These are phyloP conservation scores for Panthera leo DNA, from an alignment of 2,113 vertebrate genomes.

Conservation along the genomic window DNA sequence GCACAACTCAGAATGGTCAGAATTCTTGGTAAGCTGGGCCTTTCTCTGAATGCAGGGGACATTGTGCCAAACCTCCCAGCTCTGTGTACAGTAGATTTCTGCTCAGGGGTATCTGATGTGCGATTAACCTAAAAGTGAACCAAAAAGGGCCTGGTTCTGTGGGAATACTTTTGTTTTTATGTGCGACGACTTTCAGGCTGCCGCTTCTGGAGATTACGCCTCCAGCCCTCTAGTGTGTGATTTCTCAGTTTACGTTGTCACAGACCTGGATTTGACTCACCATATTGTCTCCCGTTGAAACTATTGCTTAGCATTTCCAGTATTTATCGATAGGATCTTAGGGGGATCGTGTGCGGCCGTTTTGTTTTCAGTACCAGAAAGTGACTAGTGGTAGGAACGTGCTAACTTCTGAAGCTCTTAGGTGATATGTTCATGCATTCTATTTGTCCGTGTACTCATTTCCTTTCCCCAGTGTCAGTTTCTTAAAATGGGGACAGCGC, in stretches of 20 bases:
- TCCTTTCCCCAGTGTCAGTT: neutral
- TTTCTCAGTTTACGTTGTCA: neutral
- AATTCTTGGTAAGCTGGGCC: neutral
- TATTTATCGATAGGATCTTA: neutral
- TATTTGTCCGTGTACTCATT: constrained; percentile 8
- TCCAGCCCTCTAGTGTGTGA: neutral
- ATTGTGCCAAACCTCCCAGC: neutral
- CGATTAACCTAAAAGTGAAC: neutral
- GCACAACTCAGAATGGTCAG: neutral
- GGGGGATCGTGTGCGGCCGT: neutral
- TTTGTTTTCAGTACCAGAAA: constrained; percentile 62
- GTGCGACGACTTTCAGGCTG: neutral
- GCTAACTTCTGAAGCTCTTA: neutral
- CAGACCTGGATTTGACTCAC: neutral
- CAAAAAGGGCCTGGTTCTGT: neutral
- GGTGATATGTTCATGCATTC: constrained; percentile 53
- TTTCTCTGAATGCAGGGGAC: neutral
- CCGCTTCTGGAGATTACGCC: neutral
- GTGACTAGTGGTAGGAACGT: constrained; percentile 7
- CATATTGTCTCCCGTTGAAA: neutral
- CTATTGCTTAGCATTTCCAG: constrained; percentile 16
- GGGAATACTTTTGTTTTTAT: neutral
- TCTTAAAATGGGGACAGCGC: neutral
- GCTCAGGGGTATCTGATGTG: neutral
- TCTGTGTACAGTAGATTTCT: neutral